phyloP scores from a whole-genome alignment of 2,113 vertebrate genomes.

The Acrocephalus arundinaceus region DNA sequence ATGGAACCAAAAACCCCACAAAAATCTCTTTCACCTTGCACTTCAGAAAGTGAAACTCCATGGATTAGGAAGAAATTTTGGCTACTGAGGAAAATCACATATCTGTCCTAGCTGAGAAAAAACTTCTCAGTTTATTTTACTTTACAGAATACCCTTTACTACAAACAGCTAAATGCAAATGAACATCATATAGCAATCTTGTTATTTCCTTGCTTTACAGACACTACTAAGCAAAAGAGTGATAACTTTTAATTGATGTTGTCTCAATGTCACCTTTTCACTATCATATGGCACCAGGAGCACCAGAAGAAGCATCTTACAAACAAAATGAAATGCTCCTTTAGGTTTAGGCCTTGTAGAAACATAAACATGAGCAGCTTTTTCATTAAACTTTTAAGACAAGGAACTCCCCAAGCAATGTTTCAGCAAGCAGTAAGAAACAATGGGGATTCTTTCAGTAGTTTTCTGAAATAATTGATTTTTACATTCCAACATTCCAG shows the following conservation, averaged over 20 bases:
- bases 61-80: not conserved
- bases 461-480: not conserved
- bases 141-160: not conserved
- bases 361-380: not conserved
- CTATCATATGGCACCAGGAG: not conserved
- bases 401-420: not conserved
- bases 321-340: not conserved
- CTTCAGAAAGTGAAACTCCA: not conserved
- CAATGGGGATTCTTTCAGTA: not conserved
- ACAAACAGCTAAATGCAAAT: not conserved
- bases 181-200: not conserved
- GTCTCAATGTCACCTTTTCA: not conserved
- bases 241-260: not conserved
- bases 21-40: not conserved
- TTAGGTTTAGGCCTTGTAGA: not conserved
- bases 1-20: not conserved
- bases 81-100: not conserved
- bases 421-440: not conserved
- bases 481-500: not conserved
- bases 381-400: conserved; percentile 9
- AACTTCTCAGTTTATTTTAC: not conserved
- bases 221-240: not conserved
- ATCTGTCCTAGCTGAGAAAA: not conserved
- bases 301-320: not conserved
- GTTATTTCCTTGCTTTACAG: not conserved